Conservation (phyloP, 2,797 vertebrate genomes). For the Limosa lapponica region DNA sequence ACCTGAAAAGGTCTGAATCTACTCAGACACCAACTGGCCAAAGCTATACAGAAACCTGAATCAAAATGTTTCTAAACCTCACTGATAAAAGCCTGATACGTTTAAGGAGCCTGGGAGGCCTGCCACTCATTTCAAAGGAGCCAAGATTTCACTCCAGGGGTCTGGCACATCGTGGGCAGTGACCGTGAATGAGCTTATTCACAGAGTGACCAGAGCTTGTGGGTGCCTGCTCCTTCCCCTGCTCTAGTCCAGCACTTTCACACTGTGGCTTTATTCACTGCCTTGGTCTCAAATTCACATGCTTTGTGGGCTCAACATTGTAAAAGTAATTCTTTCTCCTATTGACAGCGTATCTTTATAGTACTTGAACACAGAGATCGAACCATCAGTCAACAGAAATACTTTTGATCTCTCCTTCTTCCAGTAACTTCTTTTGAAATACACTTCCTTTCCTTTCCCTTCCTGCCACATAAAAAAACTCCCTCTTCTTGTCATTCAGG, state of each 20-base stretch:
- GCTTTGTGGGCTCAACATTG: neutral
- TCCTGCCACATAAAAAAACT: neutral
- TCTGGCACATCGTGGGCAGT: neutral
- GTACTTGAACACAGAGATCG: neutral
- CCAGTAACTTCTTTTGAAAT: neutral
- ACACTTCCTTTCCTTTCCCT: neutral
- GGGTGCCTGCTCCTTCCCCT: neutral
- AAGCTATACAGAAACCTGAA: neutral
- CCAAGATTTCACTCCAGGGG: slow-evolving; percentile 27
- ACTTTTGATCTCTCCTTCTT: neutral
- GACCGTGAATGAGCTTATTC: slow-evolving; percentile 16
- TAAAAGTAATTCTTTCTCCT: slow-evolving; percentile 2
- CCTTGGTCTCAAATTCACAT: slow-evolving; percentile 3
- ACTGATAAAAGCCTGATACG: neutral
- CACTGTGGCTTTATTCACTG: slow-evolving; percentile 8
- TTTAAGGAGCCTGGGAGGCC: neutral
- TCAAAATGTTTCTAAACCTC: neutral
- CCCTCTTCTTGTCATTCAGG: neutral
- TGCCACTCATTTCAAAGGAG: neutral
- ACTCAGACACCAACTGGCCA: neutral
- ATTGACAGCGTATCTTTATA: neutral
- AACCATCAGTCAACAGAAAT: neutral
- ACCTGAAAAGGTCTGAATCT: neutral
- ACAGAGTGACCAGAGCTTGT: rapidly evolving
- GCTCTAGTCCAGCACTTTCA: neutral